phyloP scores from a whole-genome alignment of 2,888 invertebrate species.

The Drosophila fungiperda region DNA sequence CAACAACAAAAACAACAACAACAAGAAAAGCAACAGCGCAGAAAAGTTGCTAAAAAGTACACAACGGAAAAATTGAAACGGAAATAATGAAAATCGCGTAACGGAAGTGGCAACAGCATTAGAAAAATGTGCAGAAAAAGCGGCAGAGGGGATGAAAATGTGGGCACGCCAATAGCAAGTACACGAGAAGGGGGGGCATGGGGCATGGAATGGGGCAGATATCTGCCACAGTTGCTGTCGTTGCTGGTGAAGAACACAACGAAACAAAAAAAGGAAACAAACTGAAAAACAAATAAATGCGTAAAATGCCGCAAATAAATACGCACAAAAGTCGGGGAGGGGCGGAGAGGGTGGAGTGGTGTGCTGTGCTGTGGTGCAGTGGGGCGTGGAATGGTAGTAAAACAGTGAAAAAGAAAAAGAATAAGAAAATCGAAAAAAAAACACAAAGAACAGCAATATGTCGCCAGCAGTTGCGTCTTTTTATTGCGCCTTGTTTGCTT shows the following conservation, averaged over 20 bases:
- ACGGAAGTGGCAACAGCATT: constrained; percentile 81
- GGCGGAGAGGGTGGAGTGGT: background rate
- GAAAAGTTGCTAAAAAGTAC: constrained; percentile 64
- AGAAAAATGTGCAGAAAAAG: constrained; percentile 27
- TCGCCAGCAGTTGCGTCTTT: constrained; percentile 77
- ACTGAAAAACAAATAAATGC: constrained; percentile 80
- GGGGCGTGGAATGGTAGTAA: constrained; percentile 30
- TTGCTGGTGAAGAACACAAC: constrained; percentile 4
- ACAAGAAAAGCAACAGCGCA: constrained; percentile 27
- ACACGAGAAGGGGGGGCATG: constrained; percentile 21
- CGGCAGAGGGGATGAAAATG: background rate
- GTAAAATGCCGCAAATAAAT: constrained; percentile 82
- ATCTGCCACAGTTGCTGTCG: constrained; percentile 16
- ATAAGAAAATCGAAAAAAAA: constrained; percentile 3
- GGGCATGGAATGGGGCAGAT: background rate
- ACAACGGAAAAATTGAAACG: constrained; percentile 81
- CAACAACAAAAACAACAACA: constrained; percentile 24
- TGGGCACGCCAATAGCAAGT: constrained; percentile 50
- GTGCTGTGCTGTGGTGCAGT: constrained; percentile 1
- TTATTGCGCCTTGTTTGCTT: constrained; percentile 69
- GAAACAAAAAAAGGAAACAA: constrained; percentile 48
- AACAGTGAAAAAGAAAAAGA: background rate
- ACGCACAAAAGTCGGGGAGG: constrained; percentile 44
- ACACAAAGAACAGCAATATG: constrained; percentile 62
- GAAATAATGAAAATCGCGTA: constrained; percentile 82